A percentile compares a stretch with the other conserved stretches of the same genome.
Evolutionary conservation across 2,888 invertebrate genomes (phyloP).

Genomic region (Conus canariensis): DNA sequence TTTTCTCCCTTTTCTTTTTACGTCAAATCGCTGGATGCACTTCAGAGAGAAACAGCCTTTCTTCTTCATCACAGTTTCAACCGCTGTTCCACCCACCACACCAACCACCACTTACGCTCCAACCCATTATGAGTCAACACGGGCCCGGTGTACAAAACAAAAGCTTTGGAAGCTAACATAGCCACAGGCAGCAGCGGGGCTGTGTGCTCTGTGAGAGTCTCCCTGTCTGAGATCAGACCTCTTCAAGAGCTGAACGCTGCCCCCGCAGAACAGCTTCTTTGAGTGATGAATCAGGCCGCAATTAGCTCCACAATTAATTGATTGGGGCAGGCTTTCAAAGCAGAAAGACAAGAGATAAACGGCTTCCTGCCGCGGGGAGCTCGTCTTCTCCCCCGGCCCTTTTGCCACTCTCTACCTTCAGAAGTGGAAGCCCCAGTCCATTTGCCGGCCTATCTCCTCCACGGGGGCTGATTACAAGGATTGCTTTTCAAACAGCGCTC

Average conservation of each 20-base stretch:
- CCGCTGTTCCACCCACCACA: not conserved
- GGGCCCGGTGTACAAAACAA: not conserved
- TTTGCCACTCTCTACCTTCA: not conserved
- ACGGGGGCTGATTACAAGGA: conserved; percentile 35
- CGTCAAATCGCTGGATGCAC: too few species aligned
- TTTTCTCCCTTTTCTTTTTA: too few species aligned
- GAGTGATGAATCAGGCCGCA: conserved; percentile 35
- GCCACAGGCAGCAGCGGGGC: conserved; percentile 15
- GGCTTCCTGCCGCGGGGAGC: conserved; percentile 20
- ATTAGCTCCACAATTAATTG: conserved; percentile 44
- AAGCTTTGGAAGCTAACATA: not conserved
- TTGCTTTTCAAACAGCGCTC: conserved; percentile 39
- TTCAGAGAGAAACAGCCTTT: too few species aligned
- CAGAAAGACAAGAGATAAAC: conserved; percentile 23
- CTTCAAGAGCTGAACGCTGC: not conserved
- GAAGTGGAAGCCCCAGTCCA: conserved; percentile 29
- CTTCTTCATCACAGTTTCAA: too few species aligned
- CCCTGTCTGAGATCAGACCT: not conserved
- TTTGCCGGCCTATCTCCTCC: conserved; percentile 29
- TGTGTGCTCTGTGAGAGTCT: not conserved
- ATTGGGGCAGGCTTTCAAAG: conserved; percentile 42
- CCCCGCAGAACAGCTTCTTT: conserved; percentile 8
- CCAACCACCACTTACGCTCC: not conserved
- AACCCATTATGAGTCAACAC: conserved; percentile 16
- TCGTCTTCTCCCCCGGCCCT: not conserved